Conservation (phyloP, 2,888 invertebrate species). For the Acanthosepion pharaonis region DNA sequence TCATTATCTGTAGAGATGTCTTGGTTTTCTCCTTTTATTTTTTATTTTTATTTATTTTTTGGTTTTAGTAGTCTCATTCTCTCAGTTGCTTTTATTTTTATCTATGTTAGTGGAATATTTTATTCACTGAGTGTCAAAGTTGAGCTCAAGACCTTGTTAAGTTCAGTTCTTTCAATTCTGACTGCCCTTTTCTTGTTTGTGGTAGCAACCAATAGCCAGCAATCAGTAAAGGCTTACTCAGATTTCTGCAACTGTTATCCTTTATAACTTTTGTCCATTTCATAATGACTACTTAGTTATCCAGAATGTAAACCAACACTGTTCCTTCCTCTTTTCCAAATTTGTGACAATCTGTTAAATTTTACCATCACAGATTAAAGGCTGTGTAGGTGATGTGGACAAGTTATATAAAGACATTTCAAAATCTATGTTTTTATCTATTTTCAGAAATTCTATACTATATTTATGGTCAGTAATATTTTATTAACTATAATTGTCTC, state of each 20-base stretch:
- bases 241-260: conserved; percentile 15
- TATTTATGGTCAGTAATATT: too few relatives aligned
- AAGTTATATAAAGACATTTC: not conserved
- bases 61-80: not conserved
- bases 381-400: not conserved
- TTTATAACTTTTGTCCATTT: conserved; percentile 14
- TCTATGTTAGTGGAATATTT: not conserved
- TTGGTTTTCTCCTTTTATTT: not conserved
- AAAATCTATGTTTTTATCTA: not conserved
- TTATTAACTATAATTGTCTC: too few relatives aligned
- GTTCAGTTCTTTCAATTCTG: not conserved
- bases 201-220: not conserved
- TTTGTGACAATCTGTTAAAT: not conserved
- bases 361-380: not conserved
- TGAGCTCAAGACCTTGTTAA: not conserved
- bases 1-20: not conserved
- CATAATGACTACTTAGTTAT: not conserved
- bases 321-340: not conserved
- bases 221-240: not conserved
- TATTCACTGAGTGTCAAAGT: not conserved
- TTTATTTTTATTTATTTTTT: too few relatives aligned
- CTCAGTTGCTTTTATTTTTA: not conserved
- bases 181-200: not conserved
- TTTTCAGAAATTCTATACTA: too few relatives aligned
- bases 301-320: not conserved